A percentile compares a stretch with the other conserved stretches of the same genome.
Conservation (phyloP, 2,797 vertebrate genomes). For the Danio albolineatus region DNA sequence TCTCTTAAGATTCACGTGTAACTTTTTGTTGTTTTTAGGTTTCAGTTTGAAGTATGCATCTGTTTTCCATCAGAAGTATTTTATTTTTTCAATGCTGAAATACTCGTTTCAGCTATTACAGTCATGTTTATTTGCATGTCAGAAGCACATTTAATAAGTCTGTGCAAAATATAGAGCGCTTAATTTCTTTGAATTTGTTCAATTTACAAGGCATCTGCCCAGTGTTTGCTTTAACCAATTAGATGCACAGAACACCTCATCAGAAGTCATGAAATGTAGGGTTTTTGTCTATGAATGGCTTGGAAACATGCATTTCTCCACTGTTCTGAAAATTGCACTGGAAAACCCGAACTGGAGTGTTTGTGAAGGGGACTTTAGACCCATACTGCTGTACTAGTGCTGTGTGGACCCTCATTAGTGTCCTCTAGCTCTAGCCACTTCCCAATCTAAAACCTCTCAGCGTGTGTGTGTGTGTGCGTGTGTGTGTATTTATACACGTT, state of each 20-base stretch:
- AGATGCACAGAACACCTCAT: conserved; percentile 23
- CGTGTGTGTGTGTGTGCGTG: conserved; percentile 22
- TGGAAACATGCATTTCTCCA: conserved; percentile 39
- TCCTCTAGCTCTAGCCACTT: conserved; percentile 54
- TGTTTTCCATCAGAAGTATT: conserved; percentile 14
- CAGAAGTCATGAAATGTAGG: conserved; percentile 16
- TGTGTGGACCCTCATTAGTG: not conserved
- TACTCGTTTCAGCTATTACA: not conserved
- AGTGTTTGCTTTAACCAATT: conserved; percentile 53
- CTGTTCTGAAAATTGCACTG: conserved; percentile 67
- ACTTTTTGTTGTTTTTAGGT: not conserved
- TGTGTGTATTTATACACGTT: conserved; percentile 64
- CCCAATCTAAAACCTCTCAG: conserved; percentile 36
- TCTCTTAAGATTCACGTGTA: not conserved
- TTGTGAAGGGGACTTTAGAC: conserved; percentile 23
- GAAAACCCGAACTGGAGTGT: conserved; percentile 69
- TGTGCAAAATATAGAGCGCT: conserved; percentile 46
- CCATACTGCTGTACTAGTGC: conserved; percentile 51
- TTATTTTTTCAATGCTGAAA: conserved; percentile 18
- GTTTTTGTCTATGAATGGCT: conserved; percentile 48
- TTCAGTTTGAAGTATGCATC: conserved; percentile 4
- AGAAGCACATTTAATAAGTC: conserved; percentile 4
- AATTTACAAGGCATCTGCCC: conserved; percentile 64
- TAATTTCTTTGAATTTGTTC: conserved; percentile 47
- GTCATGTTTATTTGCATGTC: conserved; percentile 25